Conservation (phyloP, 2,888 invertebrate species). For the Zhuqinia jingwanae region DNA sequence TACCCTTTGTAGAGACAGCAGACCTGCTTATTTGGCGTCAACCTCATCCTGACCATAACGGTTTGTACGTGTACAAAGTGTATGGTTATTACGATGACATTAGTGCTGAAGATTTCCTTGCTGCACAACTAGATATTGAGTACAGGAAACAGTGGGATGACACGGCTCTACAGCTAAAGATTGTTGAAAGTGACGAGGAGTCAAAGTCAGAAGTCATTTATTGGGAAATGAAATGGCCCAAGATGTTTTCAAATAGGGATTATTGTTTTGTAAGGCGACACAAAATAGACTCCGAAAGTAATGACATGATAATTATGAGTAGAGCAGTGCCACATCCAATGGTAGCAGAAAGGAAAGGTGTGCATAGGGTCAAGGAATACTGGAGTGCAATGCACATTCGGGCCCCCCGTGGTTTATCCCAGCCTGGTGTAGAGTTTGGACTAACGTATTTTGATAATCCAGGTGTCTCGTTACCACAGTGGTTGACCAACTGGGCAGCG, state of each 20-base stretch:
- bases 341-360: constrained; percentile 86
- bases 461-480: constrained; percentile 88
- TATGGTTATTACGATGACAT: constrained; percentile 92
- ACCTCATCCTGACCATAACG: constrained; percentile 84
- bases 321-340: constrained; percentile 84
- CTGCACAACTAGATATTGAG: constrained; percentile 90
- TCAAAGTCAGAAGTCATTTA: constrained; percentile 88
- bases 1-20: constrained; percentile 89
- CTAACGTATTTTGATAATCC: constrained; percentile 95
- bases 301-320: constrained; percentile 85
- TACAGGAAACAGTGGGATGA: constrained; percentile 91
- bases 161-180: constrained; percentile 87
- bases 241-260: constrained; percentile 91
- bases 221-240: constrained; percentile 95
- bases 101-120: constrained; percentile 89
- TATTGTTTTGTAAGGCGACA: constrained; percentile 91
- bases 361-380: constrained; percentile 89
- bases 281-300: constrained; percentile 83
- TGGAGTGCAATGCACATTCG: constrained; percentile 94
- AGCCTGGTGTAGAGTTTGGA: constrained; percentile 90
- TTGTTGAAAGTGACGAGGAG: constrained; percentile 86
- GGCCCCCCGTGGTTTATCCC: constrained; percentile 84
- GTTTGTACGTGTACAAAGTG: constrained; percentile 91
- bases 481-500: constrained; percentile 87
- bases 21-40: constrained; percentile 92